phyloP scores from a whole-genome alignment of 2,888 invertebrate genomes.

The Lepeophtheirus nordmannii region DNA sequence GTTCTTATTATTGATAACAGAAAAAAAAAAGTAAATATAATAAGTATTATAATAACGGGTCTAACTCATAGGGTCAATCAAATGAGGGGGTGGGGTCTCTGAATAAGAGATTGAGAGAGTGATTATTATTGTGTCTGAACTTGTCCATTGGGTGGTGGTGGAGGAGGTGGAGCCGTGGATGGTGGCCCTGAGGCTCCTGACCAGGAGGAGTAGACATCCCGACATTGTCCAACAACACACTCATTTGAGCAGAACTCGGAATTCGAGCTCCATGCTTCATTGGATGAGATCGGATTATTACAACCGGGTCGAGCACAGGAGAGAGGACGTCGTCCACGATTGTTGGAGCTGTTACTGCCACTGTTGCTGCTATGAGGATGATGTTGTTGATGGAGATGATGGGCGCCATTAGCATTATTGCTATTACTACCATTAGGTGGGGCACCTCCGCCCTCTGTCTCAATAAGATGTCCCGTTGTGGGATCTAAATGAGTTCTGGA shows the following conservation, averaged over 20 bases:
- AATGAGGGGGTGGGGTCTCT: too few relatives aligned
- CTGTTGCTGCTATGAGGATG: too few relatives aligned
- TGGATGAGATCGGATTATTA: constrained; percentile 7
- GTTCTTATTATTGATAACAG: too few relatives aligned
- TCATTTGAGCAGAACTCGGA: constrained; percentile 92
- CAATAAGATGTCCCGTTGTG: not conserved
- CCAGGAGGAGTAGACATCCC: constrained; percentile 38
- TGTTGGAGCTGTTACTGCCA: too few relatives aligned
- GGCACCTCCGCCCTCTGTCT: constrained; percentile 1
- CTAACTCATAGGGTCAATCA: too few relatives aligned
- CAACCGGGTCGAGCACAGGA: constrained; percentile 17
- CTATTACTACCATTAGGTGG: constrained; percentile 5
- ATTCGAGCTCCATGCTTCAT: constrained; percentile 39
- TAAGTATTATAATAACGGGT: too few relatives aligned
- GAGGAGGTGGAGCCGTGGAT: too few relatives aligned
- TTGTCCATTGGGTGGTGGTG: too few relatives aligned
- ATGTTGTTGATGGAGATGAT: not conserved
- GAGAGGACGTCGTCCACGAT: not conserved
- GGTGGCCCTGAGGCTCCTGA: not conserved
- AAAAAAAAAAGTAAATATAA: too few relatives aligned
- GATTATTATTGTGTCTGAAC: too few relatives aligned
- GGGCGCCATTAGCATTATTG: not conserved
- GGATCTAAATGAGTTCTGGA: not conserved
- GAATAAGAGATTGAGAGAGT: too few relatives aligned
- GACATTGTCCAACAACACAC: constrained; percentile 88